Conservation (phyloP, 2,797 vertebrate genomes). For the Scolopax bukidnonensis region DNA sequence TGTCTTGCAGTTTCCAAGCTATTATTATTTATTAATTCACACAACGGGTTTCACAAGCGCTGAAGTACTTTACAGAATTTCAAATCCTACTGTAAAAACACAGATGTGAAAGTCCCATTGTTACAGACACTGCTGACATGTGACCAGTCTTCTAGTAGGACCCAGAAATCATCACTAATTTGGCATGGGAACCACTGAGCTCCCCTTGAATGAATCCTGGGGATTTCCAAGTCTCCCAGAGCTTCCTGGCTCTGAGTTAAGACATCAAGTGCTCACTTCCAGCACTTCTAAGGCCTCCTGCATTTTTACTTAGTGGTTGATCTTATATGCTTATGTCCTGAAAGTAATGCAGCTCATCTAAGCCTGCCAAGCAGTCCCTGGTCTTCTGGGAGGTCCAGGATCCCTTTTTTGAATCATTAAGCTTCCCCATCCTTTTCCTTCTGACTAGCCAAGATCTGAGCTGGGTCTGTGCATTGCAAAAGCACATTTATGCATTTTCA, state of each 20-base stretch:
- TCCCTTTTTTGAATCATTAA: background rate
- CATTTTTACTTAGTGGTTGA: background rate
- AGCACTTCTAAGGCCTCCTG: background rate
- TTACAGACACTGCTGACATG: background rate
- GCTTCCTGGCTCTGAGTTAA: background rate
- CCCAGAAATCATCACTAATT: background rate
- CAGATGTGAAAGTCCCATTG: background rate
- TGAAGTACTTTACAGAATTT: constrained; percentile 5
- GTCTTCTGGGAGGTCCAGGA: background rate
- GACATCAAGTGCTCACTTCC: background rate
- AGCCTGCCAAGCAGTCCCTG: background rate
- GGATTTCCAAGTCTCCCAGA: background rate
- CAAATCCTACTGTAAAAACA: constrained; percentile 9
- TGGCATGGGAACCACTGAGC: background rate
- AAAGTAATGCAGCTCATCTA: background rate
- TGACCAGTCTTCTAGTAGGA: background rate
- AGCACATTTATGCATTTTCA: background rate
- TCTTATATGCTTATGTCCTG: background rate
- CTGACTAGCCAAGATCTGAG: background rate
- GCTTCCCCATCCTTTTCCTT: background rate
- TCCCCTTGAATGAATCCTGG: background rate
- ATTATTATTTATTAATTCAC: constrained; percentile 51
- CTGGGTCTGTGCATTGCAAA: background rate
- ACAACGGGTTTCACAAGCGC: background rate
- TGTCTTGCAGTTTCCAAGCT: constrained; percentile 18